Evolutionary conservation across 2,797 vertebrate species (phyloP).

Genomic region (Leptodon cayanensis): DNA sequence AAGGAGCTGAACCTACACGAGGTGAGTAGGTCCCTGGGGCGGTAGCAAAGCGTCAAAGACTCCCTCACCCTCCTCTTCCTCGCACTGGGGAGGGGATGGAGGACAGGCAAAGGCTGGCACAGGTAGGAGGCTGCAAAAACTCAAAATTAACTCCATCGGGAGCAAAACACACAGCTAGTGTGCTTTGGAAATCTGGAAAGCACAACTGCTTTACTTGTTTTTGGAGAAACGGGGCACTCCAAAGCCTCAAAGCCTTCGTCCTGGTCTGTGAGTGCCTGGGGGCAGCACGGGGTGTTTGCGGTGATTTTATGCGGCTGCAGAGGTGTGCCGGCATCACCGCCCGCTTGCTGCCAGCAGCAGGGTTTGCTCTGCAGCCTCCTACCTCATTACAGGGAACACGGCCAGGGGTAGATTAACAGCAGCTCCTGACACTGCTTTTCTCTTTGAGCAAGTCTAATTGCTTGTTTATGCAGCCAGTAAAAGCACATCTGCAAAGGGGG

Average conservation of each 20-base stretch:
- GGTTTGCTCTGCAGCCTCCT: not conserved
- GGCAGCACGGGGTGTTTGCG: not conserved
- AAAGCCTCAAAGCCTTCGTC: not conserved
- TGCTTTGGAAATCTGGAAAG: not conserved
- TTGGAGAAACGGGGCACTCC: not conserved
- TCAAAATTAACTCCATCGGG: not conserved
- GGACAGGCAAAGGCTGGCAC: not conserved
- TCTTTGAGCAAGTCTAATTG: not conserved
- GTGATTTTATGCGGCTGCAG: not conserved
- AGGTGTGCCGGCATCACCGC: not conserved
- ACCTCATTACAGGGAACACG: not conserved
- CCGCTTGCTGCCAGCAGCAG: not conserved
- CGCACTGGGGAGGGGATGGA: not conserved
- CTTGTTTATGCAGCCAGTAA: not conserved
- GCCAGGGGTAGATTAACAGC: not conserved
- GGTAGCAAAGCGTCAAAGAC: accelerated
- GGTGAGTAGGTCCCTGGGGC: constrained; percentile 74
- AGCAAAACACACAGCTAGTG: not conserved
- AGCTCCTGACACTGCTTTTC: not conserved
- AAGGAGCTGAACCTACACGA: constrained; percentile 98
- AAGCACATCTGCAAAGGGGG: not conserved
- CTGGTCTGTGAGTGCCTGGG: not conserved
- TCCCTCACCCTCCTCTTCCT: not conserved
- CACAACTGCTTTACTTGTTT: not conserved
- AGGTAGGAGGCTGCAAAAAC: not conserved